Percentiles rank a stretch among this genome's conserved stretches.
Evolutionary conservation across 2,113 vertebrate species (phyloP).

Genomic region (Trogon surrucura): DNA sequence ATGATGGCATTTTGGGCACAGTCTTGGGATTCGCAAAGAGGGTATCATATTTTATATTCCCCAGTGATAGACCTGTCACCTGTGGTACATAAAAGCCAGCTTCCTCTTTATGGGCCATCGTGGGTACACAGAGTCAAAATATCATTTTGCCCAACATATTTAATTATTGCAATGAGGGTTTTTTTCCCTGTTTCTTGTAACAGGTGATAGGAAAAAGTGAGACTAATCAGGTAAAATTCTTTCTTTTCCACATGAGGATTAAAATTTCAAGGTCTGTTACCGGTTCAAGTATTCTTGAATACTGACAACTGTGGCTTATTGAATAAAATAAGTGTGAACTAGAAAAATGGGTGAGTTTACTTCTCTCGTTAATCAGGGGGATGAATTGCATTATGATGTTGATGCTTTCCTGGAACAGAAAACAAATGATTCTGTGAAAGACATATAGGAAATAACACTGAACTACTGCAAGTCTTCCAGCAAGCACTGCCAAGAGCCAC

Average conservation of each 20-base stretch:
- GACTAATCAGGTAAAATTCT: conserved; percentile 47
- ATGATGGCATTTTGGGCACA: not conserved
- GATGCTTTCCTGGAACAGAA: conserved; percentile 51
- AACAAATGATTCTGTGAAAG: conserved; percentile 33
- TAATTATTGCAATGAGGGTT: conserved; percentile 32
- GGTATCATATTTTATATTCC: not conserved
- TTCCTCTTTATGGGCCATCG: conserved; percentile 26
- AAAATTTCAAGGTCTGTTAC: conserved; percentile 47
- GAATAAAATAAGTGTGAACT: conserved; percentile 43
- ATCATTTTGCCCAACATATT: conserved; percentile 13
- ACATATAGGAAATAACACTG: not conserved
- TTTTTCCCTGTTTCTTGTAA: conserved; percentile 2
- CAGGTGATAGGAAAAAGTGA: conserved; percentile 27
- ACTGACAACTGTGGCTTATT: conserved; percentile 5
- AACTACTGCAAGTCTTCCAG: conserved; percentile 17
- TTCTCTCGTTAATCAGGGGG: conserved; percentile 65
- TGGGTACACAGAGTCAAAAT: conserved; percentile 4
- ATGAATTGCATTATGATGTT: conserved; percentile 43
- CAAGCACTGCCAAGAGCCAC: not conserved
- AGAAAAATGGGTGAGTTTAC: conserved; percentile 27
- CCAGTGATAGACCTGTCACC: not conserved
- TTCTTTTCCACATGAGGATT: conserved; percentile 13
- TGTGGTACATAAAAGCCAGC: not conserved
- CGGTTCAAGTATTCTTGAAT: conserved; percentile 59
- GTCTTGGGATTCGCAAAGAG: not conserved